A percentile compares a stretch with the other conserved stretches of the same genome.
phyloP scores from a whole-genome alignment of 35 echinoderm and acorn worm species.

The Apostichopus californicus region DNA sequence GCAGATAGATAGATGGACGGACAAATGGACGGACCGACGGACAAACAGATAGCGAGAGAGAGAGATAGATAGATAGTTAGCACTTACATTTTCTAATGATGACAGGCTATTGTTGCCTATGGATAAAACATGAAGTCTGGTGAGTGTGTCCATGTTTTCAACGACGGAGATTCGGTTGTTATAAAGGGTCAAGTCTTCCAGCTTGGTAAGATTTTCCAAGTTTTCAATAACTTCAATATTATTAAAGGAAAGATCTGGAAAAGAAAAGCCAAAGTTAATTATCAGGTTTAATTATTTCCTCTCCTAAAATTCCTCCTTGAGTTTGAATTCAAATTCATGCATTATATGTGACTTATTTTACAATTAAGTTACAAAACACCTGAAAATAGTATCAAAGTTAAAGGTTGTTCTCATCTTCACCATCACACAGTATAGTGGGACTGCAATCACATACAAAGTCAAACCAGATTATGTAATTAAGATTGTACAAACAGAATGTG shows the following conservation, averaged over 20 bases:
- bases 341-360: too few relatives aligned
- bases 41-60: too few relatives aligned
- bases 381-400: too few relatives aligned
- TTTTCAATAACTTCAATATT: conserved; percentile 99
- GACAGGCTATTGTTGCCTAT: conserved; percentile 93
- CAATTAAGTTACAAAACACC: too few relatives aligned
- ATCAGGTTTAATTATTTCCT: not conserved
- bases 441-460: not conserved
- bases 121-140: conserved; percentile 86
- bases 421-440: not conserved
- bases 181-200: conserved; percentile 94
- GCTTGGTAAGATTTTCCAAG: conserved; percentile 73
- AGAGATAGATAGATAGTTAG: too few relatives aligned
- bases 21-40: too few relatives aligned
- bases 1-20: too few relatives aligned
- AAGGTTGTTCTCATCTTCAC: too few relatives aligned
- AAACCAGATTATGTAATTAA: too few relatives aligned
- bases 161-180: conserved; percentile 90
- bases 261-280: not conserved
- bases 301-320: not conserved
- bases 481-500: too few relatives aligned
- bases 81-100: conserved; percentile 91
- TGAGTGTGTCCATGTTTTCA: conserved; percentile 95
- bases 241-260: conserved; percentile 96
- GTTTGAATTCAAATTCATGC: not conserved